Percentiles rank a stretch among this genome's conserved stretches.
phyloP scores from a whole-genome alignment of 2,113 vertebrate genomes.

The Lepisosteus osseus region DNA sequence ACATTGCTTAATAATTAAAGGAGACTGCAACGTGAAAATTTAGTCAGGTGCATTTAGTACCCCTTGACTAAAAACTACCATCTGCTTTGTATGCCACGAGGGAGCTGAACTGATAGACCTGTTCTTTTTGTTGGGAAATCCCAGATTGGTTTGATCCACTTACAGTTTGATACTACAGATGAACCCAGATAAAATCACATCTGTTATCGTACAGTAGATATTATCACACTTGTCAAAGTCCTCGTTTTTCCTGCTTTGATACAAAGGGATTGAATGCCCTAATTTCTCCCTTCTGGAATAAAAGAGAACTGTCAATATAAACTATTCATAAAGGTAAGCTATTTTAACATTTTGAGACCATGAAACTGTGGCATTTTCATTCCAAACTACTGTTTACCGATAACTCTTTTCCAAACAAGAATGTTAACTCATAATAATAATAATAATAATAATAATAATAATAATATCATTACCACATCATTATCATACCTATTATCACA shows the following conservation, averaged over 20 bases:
- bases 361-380: no score
- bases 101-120: conserved; percentile 12
- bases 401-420: no score
- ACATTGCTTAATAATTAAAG: conserved; percentile 16
- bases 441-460: no score
- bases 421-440: no score
- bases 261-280: not conserved
- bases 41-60: conserved; percentile 8
- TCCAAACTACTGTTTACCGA: no score
- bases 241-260: not conserved
- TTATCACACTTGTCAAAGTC: not conserved
- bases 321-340: not conserved
- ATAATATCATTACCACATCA: no score
- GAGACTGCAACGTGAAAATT: conserved; percentile 1
- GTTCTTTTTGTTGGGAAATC: conserved; percentile 1
- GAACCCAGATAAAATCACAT: conserved; percentile 5
- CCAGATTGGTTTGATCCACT: conserved; percentile 16
- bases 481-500: no score
- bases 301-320: no score
- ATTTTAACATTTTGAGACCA: not conserved
- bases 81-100: not conserved
- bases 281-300: not conserved
- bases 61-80: conserved; percentile 9
- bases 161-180: conserved; percentile 9
- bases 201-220: conserved; percentile 4